phyloP scores from a whole-genome alignment of 2,888 invertebrate genomes.

The Himalopsyche japonica region DNA sequence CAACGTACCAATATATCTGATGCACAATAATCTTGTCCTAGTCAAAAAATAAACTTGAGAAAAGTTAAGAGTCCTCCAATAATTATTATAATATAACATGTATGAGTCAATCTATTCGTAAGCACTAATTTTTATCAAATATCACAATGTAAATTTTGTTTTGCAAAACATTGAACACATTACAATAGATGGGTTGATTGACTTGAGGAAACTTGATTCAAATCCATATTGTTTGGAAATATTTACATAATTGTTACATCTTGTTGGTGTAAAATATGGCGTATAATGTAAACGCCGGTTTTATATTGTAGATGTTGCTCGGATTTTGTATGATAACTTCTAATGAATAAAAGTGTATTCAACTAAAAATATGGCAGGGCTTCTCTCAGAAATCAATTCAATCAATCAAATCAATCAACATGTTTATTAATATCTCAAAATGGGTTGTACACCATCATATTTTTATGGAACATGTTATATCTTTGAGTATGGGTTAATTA shows the following conservation, averaged over 20 bases:
- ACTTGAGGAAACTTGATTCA: not conserved
- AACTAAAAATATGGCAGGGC: not conserved
- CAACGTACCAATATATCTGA: not conserved
- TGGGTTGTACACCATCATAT: too few relatives aligned
- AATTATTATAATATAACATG: not conserved
- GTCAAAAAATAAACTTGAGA: not conserved
- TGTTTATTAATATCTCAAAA: too few relatives aligned
- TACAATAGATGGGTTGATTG: not conserved
- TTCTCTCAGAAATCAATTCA: too few relatives aligned
- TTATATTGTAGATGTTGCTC: too few relatives aligned
- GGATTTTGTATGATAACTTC: too few relatives aligned
- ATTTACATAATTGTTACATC: not conserved
- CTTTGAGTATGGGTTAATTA: too few relatives aligned
- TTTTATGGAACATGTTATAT: too few relatives aligned
- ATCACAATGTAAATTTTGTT: not conserved
- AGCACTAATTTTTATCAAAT: not conserved
- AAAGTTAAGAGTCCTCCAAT: not conserved
- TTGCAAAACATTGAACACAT: too few relatives aligned
- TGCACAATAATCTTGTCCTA: conserved; percentile 35
- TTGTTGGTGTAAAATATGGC: too few relatives aligned
- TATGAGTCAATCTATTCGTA: not conserved
- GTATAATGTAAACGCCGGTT: not conserved
- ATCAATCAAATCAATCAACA: too few relatives aligned
- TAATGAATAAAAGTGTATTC: not conserved
- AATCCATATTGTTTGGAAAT: not conserved